Conservation (phyloP, 2,797 vertebrate genomes). For the Takifugu ocellatus region DNA sequence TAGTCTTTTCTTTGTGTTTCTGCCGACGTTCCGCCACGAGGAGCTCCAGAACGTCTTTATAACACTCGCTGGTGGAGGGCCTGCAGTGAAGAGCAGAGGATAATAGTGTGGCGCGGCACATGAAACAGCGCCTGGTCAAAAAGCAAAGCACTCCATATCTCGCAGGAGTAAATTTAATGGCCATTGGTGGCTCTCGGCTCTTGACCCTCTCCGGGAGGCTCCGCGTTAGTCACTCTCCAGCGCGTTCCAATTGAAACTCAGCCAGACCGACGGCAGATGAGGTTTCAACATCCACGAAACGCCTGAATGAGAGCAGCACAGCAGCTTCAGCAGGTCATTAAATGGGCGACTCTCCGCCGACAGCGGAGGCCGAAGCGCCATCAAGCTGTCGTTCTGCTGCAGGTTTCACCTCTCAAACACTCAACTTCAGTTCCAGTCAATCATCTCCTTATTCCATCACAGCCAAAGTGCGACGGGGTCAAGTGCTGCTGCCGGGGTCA, state of each 20-base stretch:
- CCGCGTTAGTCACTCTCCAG: constrained; percentile 77
- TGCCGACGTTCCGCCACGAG: constrained; percentile 14
- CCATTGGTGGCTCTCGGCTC: constrained; percentile 69
- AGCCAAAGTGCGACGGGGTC: too few species aligned
- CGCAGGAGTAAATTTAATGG: constrained; percentile 78
- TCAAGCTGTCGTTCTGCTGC: background rate
- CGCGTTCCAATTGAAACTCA: constrained; percentile 73
- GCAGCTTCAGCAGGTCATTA: constrained; percentile 39
- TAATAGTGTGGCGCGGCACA: constrained; percentile 10
- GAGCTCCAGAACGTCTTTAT: constrained; percentile 57
- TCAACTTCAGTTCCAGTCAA: too few species aligned
- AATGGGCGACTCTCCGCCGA: constrained; percentile 30
- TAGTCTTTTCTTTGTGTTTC: background rate
- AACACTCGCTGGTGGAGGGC: constrained; percentile 28
- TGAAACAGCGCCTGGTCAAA: constrained; percentile 66
- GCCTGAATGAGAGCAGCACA: constrained; percentile 43
- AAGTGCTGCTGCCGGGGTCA: too few species aligned
- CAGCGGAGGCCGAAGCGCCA: constrained; percentile 3
- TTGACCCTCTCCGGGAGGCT: constrained; percentile 76
- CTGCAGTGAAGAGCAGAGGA: constrained; percentile 2
- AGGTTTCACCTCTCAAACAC: background rate
- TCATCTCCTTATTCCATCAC: too few species aligned
- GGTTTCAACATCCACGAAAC: constrained; percentile 63
- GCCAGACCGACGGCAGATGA: constrained; percentile 69
- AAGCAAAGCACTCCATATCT: constrained; percentile 72